Conservation (phyloP, 2,888 invertebrate species). For the Tolmerus cingulatus region DNA sequence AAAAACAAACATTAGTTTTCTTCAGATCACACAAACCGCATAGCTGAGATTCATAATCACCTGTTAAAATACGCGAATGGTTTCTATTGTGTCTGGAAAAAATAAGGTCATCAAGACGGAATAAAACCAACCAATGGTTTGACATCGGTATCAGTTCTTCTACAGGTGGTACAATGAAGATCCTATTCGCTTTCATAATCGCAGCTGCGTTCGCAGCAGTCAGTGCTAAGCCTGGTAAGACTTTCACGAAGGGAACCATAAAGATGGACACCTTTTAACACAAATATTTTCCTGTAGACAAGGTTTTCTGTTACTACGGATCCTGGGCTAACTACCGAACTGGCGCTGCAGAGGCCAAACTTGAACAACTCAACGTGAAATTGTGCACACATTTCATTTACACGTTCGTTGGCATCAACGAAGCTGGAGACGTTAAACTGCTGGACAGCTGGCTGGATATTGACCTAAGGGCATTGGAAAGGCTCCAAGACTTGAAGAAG, state of each 20-base stretch:
- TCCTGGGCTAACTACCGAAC: slow-evolving; percentile 74
- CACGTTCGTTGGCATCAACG: slow-evolving; percentile 70
- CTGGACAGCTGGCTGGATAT: slow-evolving; percentile 67
- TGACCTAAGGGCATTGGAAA: slow-evolving; percentile 57
- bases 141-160: neutral
- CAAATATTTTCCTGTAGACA: slow-evolving; percentile 59
- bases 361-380: slow-evolving; percentile 68
- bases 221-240: neutral
- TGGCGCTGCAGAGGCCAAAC: slow-evolving; percentile 69
- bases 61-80: neutral
- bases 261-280: neutral
- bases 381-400: slow-evolving; percentile 77
- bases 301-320: slow-evolving; percentile 74
- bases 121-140: neutral
- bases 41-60: neutral
- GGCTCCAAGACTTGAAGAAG: slow-evolving; percentile 62
- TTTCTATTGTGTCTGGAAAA: neutral
- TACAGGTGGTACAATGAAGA: neutral
- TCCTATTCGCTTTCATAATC: neutral
- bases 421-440: slow-evolving; percentile 63
- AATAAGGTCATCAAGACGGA: neutral
- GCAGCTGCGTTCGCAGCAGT: neutral
- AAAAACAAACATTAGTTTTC: neutral
- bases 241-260: neutral
- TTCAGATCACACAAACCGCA: neutral